These are phyloP conservation scores for Gortyna flavago DNA, from an alignment of 2,888 invertebrate species.

Conservation along the genomic window DNA sequence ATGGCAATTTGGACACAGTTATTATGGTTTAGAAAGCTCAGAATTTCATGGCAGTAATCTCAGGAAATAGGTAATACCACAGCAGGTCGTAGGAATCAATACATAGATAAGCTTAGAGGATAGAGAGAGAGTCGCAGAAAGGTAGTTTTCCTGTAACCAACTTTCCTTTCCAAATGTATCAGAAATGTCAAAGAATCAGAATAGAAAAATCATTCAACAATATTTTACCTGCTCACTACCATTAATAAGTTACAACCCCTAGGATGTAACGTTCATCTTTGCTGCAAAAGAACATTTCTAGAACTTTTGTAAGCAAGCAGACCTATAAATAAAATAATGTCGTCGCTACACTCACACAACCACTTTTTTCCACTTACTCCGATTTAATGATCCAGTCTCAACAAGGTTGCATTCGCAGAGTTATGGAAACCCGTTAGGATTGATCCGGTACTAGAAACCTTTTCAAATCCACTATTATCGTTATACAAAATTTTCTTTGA, in stretches of 20 bases:
- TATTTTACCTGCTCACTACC: background rate
- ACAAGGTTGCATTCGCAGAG: constrained; percentile 45
- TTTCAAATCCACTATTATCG: constrained; percentile 32
- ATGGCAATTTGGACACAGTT: background rate
- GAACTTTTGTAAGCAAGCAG: background rate
- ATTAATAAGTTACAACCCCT: background rate
- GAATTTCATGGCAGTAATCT: background rate
- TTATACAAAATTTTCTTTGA: constrained; percentile 59
- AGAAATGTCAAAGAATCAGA: background rate
- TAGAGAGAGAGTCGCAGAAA: too few relatives aligned
- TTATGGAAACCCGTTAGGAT: constrained; percentile 61
- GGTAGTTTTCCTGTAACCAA: too few relatives aligned
- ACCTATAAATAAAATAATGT: constrained; percentile 18
- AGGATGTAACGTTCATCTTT: background rate
- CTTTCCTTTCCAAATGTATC: background rate
- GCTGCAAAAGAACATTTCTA: background rate
- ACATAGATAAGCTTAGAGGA: too few relatives aligned
- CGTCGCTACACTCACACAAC: constrained; percentile 35
- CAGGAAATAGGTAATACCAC: background rate
- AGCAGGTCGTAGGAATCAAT: background rate
- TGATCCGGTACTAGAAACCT: constrained; percentile 47
- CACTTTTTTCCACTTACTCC: constrained; percentile 55
- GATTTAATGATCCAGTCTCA: constrained; percentile 61
- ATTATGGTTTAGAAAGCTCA: background rate
- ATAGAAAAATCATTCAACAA: background rate